Evolutionary conservation across 2,888 invertebrate species (phyloP), one percentile per base, ranked within the genome.

Genomic region (Drosophila falleni): DNA sequence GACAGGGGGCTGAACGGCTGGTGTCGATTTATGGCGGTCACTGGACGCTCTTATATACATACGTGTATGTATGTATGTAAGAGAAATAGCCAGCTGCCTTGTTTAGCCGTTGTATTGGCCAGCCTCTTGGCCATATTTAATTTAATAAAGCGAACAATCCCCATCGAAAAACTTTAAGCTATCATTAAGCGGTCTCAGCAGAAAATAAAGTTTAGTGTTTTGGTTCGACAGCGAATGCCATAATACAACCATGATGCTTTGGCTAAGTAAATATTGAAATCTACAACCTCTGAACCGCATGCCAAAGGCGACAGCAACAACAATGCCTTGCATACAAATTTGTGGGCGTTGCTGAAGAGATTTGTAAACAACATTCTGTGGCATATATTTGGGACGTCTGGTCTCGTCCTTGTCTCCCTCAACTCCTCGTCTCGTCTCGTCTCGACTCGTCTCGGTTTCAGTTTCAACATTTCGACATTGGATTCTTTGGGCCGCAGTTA

Each of bases 351-450:
- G 66, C 74, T 76, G 69, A 81, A 82, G 85, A 87, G 85, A 89
- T 89, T 89, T 89, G 89, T 89, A 89, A 89, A 89, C 89, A 89
- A 89, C 78, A 83, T 81, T 81, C 77, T 81, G 87, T 83, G 80
- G 81, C 83, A 81, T 78, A 81, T 74, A 85, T 89, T 89, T 87
- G 47, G 73, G 76, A 74, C 68, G 64, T 59, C 56, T 35, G 58
- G 63, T 59, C 54, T 23, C 51, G 39, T 44, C 47, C 29, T 44
- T 9, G 3, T 23, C 19, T 31, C 9, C n/a, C 11, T 37, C 5
- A n/a, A 29, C 11, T 4, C 29, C 19, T 68, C 29, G 55, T 42
- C 62, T 71, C 64, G 35, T n/a, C n/a, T n/a, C n/a, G n/a, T n/a
- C n/a, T n/a, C n/a, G n/a, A n/a, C 19, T 68, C 29, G 55, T 42